Evolutionary conservation across 2,797 vertebrate species (phyloP).

Genomic region (Coilia nasus): DNA sequence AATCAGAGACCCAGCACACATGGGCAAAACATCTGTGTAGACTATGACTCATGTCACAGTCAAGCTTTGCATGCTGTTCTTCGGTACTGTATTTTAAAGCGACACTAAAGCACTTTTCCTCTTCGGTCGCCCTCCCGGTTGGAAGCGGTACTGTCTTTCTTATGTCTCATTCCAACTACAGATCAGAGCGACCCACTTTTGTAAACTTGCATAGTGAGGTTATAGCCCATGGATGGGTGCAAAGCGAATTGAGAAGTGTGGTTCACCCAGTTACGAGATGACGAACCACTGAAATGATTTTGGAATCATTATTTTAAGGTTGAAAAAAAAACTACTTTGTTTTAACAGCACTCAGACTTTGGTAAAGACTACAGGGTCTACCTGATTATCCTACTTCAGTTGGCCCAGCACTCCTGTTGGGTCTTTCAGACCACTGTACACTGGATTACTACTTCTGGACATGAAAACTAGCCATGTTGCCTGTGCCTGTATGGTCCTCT

Average conservation of each 20-base stretch:
- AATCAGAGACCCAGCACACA: neutral
- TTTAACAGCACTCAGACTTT: neutral
- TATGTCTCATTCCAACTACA: too few relatives aligned
- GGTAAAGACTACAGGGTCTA: too few relatives aligned
- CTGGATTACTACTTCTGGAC: neutral
- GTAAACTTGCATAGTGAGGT: too few relatives aligned
- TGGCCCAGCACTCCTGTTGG: neutral
- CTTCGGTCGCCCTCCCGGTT: too few relatives aligned
- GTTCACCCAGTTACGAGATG: too few relatives aligned
- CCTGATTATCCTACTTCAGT: neutral
- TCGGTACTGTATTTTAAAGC: neutral
- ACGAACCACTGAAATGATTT: too few relatives aligned
- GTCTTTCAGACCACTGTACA: neutral
- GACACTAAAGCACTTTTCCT: too few relatives aligned
- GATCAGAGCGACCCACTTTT: too few relatives aligned
- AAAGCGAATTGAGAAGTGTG: too few relatives aligned
- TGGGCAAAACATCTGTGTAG: neutral
- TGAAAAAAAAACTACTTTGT: neutral
- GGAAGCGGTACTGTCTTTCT: too few relatives aligned
- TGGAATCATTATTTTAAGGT: too few relatives aligned
- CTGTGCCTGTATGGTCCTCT: neutral
- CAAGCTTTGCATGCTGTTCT: neutral
- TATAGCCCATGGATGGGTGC: too few relatives aligned
- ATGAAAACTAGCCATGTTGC: neutral
- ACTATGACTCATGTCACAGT: neutral